Percentiles rank a stretch among this genome's conserved stretches.
phyloP scores from a whole-genome alignment of 2,888 invertebrate species.

The Stratiomys singularior region DNA sequence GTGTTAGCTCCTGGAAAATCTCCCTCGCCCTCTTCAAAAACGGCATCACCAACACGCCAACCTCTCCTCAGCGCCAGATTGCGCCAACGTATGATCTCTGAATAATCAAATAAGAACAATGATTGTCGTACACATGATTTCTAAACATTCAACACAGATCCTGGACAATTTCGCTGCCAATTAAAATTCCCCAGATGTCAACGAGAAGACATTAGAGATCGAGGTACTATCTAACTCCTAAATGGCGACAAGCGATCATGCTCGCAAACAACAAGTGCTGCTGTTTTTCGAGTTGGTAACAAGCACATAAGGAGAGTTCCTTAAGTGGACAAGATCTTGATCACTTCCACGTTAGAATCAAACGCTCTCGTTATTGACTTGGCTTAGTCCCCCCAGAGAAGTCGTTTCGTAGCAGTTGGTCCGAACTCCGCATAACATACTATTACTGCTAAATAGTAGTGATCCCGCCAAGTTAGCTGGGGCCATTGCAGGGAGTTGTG shows the following conservation, averaged over 20 bases:
- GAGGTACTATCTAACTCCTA: conserved; percentile 17
- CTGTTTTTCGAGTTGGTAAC: not conserved
- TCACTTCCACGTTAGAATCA: conserved; percentile 36
- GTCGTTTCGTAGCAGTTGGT: too few species aligned
- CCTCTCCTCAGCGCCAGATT: not conserved
- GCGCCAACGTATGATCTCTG: not conserved
- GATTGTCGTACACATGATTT: conserved; percentile 13
- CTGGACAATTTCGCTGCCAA: conserved; percentile 30
- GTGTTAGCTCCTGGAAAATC: too few species aligned
- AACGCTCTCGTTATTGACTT: not conserved
- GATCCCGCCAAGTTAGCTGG: not conserved
- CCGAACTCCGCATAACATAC: not conserved
- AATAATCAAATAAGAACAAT: conserved; percentile 23
- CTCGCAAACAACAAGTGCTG: conserved; percentile 1
- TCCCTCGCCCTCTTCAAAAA: too few species aligned
- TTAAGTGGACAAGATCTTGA: conserved; percentile 43
- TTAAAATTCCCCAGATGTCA: conserved; percentile 42
- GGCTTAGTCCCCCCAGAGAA: not conserved
- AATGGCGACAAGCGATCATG: conserved; percentile 21
- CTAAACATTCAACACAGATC: conserved; percentile 4
- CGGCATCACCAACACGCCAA: not conserved
- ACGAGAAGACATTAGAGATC: conserved; percentile 29
- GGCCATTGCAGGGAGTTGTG: not conserved
- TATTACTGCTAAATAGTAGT: conserved; percentile 13
- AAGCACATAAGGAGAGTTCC: conserved; percentile 30